Percentiles rank a stretch among this genome's conserved stretches.
These are phyloP conservation scores for Hydraecia micacea DNA, from an alignment of 2,888 invertebrate genomes.

Conservation along the genomic window DNA sequence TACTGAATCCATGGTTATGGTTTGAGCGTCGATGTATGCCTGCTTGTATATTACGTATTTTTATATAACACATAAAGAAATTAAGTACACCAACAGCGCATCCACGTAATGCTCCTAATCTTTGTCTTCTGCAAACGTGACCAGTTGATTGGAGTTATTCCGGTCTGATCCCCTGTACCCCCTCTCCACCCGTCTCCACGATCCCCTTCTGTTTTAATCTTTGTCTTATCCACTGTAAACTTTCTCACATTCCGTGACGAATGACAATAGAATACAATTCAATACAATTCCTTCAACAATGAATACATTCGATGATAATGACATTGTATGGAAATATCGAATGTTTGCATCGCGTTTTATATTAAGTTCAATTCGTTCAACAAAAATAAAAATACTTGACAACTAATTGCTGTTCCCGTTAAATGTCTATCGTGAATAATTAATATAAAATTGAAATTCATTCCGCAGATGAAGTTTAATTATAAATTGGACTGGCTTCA, in stretches of 20 bases:
- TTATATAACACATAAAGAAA: neutral
- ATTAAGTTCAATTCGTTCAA: neutral
- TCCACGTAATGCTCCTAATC: neutral
- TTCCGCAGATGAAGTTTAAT: slow-evolving; percentile 2
- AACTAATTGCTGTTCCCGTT: neutral
- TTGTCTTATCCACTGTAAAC: too few species aligned
- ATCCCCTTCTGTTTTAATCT: too few species aligned
- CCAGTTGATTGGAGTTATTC: slow-evolving; percentile 36
- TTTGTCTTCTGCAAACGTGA: slow-evolving; percentile 16
- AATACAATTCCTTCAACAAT: slow-evolving; percentile 46
- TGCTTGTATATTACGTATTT: neutral
- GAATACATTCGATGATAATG: slow-evolving; percentile 73
- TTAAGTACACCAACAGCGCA: slow-evolving; percentile 2
- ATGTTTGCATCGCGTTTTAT: slow-evolving; percentile 4
- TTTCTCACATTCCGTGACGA: slow-evolving; percentile 26
- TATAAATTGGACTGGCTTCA: slow-evolving; percentile 6
- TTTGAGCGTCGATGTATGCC: neutral
- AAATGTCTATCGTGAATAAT: neutral
- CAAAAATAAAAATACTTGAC: neutral
- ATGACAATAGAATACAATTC: too few species aligned
- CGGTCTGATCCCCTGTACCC: too few species aligned
- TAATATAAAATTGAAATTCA: neutral
- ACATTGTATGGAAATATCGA: slow-evolving; percentile 68
- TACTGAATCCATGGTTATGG: neutral
- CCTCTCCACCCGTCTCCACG: too few species aligned